These are phyloP conservation scores for Geotrupes spiniger DNA, from an alignment of 2,888 invertebrate genomes.

Conservation along the genomic window DNA sequence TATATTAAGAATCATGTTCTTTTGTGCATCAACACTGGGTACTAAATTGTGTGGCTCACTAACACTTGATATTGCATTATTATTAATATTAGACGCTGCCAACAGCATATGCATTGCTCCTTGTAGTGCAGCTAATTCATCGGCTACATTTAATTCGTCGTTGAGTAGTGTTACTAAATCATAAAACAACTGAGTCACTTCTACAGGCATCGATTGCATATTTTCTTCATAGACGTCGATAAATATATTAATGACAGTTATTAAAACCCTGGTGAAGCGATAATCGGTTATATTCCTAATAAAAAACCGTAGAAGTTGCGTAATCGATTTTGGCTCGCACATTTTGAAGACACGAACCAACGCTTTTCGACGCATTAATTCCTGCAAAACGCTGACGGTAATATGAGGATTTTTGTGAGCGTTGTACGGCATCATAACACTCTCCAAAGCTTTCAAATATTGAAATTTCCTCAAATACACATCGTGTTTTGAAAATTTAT, in stretches of 20 bases:
- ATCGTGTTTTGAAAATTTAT: conserved; percentile 63
- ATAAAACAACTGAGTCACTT: conserved; percentile 60
- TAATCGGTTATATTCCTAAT: conserved; percentile 64
- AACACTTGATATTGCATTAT: not conserved
- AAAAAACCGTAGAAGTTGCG: conserved; percentile 72
- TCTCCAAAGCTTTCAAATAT: conserved; percentile 75
- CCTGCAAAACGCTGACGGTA: conserved; percentile 79
- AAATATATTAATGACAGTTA: conserved; percentile 72
- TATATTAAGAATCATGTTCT: conserved; percentile 12
- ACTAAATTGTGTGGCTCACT: conserved; percentile 8
- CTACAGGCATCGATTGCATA: conserved; percentile 61
- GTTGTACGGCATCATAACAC: conserved; percentile 62
- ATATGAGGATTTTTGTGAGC: conserved; percentile 68
- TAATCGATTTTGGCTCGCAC: conserved; percentile 64
- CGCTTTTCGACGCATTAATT: conserved; percentile 79
- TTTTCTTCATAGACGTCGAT: conserved; percentile 71
- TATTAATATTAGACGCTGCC: conserved; percentile 11
- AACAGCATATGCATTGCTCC: conserved; percentile 47
- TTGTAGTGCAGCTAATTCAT: conserved; percentile 63
- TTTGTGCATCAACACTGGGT: conserved; percentile 18
- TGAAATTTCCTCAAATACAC: conserved; percentile 73
- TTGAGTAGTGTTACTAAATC: conserved; percentile 60
- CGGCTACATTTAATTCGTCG: conserved; percentile 67
- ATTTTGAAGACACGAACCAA: conserved; percentile 73
- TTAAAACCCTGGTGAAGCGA: conserved; percentile 69